Percentiles rank a stretch among this genome's conserved stretches.
Evolutionary conservation across 1,140 invertebrate species (phyloP).

Genomic region (Probaryconus sp.): DNA sequence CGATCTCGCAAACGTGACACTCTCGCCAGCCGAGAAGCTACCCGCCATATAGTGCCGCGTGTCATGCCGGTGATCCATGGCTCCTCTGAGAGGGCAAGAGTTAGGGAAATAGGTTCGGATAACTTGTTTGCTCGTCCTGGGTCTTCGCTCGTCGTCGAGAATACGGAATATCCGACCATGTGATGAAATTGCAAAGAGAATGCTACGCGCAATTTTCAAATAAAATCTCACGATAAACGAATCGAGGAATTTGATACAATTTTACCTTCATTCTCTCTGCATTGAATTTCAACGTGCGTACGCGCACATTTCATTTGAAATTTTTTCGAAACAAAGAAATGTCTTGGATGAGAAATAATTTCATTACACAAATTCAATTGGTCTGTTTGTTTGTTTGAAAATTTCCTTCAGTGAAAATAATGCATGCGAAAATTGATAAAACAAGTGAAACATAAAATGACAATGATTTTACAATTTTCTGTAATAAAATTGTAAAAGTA

Average conservation of each 20-base stretch:
- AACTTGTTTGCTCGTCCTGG: slow-evolving; percentile 76
- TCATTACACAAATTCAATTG: no score
- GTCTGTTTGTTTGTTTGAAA: no score
- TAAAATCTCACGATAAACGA: slow-evolving; percentile 58
- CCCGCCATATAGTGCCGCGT: slow-evolving; percentile 66
- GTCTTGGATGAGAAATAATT: no score
- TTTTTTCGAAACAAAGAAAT: slow-evolving; percentile 35
- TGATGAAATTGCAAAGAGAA: slow-evolving; percentile 70
- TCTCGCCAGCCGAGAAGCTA: slow-evolving; percentile 55
- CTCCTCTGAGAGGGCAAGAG: slow-evolving; percentile 75
- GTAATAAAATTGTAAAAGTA: no score
- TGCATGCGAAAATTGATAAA: no score
- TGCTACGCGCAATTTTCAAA: slow-evolving; percentile 54
- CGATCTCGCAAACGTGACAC: slow-evolving; percentile 65
- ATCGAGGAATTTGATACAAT: slow-evolving; percentile 56
- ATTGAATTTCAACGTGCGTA: slow-evolving; percentile 25
- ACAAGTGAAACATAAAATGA: no score
- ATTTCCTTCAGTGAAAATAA: no score
- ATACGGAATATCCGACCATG: slow-evolving; percentile 72
- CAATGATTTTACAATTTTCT: no score
- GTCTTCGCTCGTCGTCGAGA: slow-evolving; percentile 67
- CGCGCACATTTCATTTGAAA: slow-evolving; percentile 11
- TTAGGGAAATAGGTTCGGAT: slow-evolving; percentile 77
- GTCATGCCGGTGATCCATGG: slow-evolving; percentile 75
- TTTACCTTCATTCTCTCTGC: slow-evolving; percentile 45